Evolutionary conservation across 30 jellyfish, hydroid and myxozoan species (phyloP).

Genomic region (Hydra vulgaris): DNA sequence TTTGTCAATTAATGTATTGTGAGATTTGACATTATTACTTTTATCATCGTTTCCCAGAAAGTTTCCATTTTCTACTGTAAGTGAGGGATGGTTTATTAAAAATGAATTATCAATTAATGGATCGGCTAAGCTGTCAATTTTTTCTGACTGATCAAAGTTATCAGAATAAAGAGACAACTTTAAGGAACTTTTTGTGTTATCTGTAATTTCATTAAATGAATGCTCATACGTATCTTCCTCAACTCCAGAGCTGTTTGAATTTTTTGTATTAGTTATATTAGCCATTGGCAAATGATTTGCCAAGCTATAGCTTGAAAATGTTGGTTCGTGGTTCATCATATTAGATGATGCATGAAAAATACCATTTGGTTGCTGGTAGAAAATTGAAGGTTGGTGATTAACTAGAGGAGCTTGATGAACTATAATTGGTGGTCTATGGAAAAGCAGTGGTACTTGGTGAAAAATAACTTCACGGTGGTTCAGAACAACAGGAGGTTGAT

Average conservation of each 20-base stretch:
- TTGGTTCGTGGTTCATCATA: constrained; percentile 23
- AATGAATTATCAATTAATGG: too few relatives aligned
- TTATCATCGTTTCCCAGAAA: too few relatives aligned
- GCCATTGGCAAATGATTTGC: neutral
- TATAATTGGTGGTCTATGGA: constrained; percentile 39
- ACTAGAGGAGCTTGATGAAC: constrained; percentile 47
- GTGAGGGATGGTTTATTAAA: neutral
- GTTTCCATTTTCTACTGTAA: neutral
- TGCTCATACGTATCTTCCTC: neutral
- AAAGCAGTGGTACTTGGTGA: constrained; percentile 38
- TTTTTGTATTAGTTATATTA: neutral
- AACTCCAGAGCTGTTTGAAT: neutral
- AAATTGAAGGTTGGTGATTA: constrained; percentile 37
- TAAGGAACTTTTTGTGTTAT: neutral
- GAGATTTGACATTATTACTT: neutral
- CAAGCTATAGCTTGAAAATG: constrained; percentile 16
- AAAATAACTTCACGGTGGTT: constrained; percentile 26
- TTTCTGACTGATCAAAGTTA: neutral
- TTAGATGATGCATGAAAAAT: constrained; percentile 39
- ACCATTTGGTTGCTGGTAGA: constrained; percentile 25
- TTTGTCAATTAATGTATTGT: neutral
- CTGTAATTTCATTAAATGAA: neutral
- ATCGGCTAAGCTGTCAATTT: neutral
- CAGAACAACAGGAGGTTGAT: constrained; percentile 38
- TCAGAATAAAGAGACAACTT: neutral